Conservation (phyloP, 2,888 invertebrate genomes). For the Apodemia mormo region DNA sequence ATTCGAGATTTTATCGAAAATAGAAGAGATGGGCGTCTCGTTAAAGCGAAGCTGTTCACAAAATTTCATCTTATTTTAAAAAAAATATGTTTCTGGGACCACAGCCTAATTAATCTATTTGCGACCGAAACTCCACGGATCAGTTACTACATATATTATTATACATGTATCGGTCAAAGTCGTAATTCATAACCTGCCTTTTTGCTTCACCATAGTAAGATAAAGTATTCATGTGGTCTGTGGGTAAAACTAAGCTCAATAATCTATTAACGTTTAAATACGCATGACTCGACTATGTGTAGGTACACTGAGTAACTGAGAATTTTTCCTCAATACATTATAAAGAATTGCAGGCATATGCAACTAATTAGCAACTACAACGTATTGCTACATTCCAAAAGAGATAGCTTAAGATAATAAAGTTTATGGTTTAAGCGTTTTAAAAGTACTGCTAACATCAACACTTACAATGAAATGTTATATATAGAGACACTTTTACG, state of each 20-base stretch:
- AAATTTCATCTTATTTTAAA: too few relatives aligned
- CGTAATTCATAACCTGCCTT: too few relatives aligned
- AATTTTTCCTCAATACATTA: slow-evolving; percentile 9
- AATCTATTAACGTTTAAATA: not conserved
- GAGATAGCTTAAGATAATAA: slow-evolving; percentile 19
- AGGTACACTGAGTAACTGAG: not conserved
- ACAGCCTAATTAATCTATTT: too few relatives aligned
- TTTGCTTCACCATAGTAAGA: not conserved
- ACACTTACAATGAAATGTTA: not conserved
- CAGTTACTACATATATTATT: too few relatives aligned
- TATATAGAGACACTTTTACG: not conserved
- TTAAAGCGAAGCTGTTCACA: too few relatives aligned
- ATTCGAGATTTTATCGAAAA: too few relatives aligned
- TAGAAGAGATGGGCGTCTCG: too few relatives aligned
- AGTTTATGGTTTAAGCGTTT: slow-evolving; percentile 7
- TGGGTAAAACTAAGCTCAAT: not conserved
- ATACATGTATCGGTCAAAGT: too few relatives aligned
- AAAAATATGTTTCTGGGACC: too few relatives aligned
- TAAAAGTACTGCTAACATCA: not conserved
- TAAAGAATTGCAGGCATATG: not conserved
- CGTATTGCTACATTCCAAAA: not conserved
- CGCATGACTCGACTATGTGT: not conserved
- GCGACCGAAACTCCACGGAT: too few relatives aligned
- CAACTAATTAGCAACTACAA: slow-evolving; percentile 1
- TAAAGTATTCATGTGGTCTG: too few relatives aligned